Evolutionary conservation across 2,113 vertebrate genomes (phyloP), one percentile per base, ranked within the genome.

Genomic region (Cnemophilus loriae): DNA sequence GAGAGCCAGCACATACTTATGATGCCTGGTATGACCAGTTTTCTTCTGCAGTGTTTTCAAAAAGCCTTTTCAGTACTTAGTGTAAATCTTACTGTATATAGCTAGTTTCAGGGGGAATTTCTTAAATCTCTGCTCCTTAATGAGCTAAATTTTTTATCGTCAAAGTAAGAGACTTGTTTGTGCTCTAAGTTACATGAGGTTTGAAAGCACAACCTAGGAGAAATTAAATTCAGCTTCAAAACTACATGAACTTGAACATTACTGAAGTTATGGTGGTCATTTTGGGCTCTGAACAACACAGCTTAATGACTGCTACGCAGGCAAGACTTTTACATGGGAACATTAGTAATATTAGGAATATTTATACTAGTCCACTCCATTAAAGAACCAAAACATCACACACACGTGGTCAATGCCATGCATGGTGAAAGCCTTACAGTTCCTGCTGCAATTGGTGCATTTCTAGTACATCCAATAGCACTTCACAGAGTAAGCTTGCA

Each of bases 1-100:
- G 57, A 30, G 39, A 93, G 75, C 24, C 30, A 46, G 23, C 2
- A 9, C 5, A 12, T 3, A 49, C 30, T 42, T 65, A 47, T 0
- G 0, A 46, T 11, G 23, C 28, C 63, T 74, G n/a, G 63, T 52
- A 32, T 0, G 0, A 11, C 4, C 11, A 6, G 3, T 15, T 59
- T 76, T 85, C 74, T 69, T 41, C 63, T 41, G 33, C 23, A 42
- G 24, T 28, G 6, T 75, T 94, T 70, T 94, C 60, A 65, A 16
- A 49, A 92, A 78, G 41, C 9, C 19, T 82, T 75, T 46, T 35
- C 32, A 49, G 50, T 52, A 37, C 8, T 39, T 35, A 71, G 19
- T 49, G 16, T 20, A 84, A 64, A 59, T 64, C 12, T 47, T 76
- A 74, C 10, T 60, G 8, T 15, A 6, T 21, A 41, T 8, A 63